Evolutionary conservation across 2,113 vertebrate species (phyloP).

Genomic region (Colistium nudipinnis): DNA sequence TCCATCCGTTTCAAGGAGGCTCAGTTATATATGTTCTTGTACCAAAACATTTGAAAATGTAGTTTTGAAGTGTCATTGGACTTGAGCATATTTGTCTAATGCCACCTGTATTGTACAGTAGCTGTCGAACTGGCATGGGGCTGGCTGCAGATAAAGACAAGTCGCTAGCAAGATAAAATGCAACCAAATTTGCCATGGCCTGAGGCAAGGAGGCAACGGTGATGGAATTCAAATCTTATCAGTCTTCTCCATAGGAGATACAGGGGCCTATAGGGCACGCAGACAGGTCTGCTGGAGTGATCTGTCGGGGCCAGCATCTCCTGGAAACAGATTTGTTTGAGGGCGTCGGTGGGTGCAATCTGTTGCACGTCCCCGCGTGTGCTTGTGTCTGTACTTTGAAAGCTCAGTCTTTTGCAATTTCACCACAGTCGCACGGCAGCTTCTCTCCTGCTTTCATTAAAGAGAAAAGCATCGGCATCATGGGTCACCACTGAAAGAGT

Average conservation of each 20-base stretch:
- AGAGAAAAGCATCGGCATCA: constrained; percentile 73
- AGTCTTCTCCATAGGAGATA: constrained; percentile 55
- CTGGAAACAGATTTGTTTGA: constrained; percentile 61
- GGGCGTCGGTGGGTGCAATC: constrained; percentile 54
- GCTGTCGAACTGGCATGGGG: constrained; percentile 7
- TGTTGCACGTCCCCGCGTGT: constrained; percentile 21
- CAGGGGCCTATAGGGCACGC: constrained; percentile 40
- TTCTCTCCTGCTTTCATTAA: constrained; percentile 73
- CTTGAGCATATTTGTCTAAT: not conserved
- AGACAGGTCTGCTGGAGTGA: constrained; percentile 60
- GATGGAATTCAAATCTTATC: constrained; percentile 70
- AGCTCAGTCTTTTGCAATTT: constrained; percentile 61
- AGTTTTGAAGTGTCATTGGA: not conserved
- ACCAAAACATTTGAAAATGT: not conserved
- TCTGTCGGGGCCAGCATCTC: constrained; percentile 63
- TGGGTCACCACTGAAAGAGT: constrained; percentile 51
- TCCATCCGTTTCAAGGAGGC: no score
- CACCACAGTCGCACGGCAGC: constrained; percentile 69
- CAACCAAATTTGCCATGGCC: constrained; percentile 42
- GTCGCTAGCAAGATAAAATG: constrained; percentile 56
- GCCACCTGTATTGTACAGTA: constrained; percentile 19
- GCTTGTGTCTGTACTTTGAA: constrained; percentile 5
- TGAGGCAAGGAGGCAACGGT: constrained; percentile 39
- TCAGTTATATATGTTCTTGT: no score
- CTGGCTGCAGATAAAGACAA: constrained; percentile 31